Evolutionary conservation across 37 sponge, comb jelly and placozoan species (phyloP).

Genomic region (Crambe crambe): DNA sequence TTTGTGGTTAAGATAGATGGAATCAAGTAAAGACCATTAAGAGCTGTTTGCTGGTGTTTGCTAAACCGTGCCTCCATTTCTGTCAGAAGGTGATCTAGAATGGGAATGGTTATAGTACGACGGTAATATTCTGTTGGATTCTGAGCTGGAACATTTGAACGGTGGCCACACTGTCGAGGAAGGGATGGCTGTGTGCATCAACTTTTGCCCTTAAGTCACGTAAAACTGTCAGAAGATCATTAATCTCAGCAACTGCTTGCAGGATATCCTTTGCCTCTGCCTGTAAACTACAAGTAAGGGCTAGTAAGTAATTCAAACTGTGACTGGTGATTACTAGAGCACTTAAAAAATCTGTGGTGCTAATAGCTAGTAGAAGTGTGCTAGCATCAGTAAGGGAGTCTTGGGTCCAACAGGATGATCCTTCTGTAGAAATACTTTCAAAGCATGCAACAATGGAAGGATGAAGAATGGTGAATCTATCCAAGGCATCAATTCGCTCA

Average conservation of each 20-base stretch:
- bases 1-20: neutral
- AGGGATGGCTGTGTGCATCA: neutral
- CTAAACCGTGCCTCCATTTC: slow-evolving; percentile 28
- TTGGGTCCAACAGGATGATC: slow-evolving; percentile 39
- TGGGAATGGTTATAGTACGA: slow-evolving; percentile 27
- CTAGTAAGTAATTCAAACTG: slow-evolving; percentile 46
- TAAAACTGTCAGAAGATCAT: slow-evolving; percentile 18
- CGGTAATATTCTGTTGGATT: slow-evolving; percentile 27
- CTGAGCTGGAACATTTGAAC: neutral
- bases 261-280: slow-evolving; percentile 62
- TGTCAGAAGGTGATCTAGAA: slow-evolving; percentile 33
- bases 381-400: slow-evolving; percentile 61
- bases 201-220: slow-evolving; percentile 36
- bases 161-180: neutral
- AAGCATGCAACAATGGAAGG: slow-evolving; percentile 65
- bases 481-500: slow-evolving; percentile 53
- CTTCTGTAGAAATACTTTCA: slow-evolving; percentile 53
- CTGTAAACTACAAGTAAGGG: slow-evolving; percentile 54
- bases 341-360: slow-evolving; percentile 47
- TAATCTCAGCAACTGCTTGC: slow-evolving; percentile 56
- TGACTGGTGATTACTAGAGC: slow-evolving; percentile 57
- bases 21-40: slow-evolving; percentile 23
- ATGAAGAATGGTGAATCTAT: slow-evolving; percentile 41
- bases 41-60: slow-evolving; percentile 46
- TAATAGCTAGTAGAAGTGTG: slow-evolving; percentile 50